Conservation (phyloP, 2,888 invertebrate species). For the Drosophila mettleri region DNA sequence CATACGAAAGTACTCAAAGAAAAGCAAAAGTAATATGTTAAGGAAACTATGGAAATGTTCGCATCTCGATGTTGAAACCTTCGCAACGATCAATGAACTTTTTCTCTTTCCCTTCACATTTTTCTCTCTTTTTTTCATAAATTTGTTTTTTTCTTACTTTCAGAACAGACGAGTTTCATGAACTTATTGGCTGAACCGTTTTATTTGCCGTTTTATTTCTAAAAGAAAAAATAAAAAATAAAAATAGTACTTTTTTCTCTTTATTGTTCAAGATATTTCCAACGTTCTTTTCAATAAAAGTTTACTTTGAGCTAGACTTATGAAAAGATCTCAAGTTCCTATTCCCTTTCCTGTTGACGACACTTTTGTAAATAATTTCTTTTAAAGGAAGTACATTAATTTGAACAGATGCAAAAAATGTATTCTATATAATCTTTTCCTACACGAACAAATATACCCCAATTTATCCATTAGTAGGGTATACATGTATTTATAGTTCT, state of each 20-base stretch:
- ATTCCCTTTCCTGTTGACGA: neutral
- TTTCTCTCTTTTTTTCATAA: neutral
- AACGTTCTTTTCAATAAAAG: neutral
- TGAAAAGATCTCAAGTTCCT: neutral
- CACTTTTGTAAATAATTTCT: neutral
- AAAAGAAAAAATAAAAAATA: neutral
- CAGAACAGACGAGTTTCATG: constrained; percentile 50
- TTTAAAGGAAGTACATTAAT: too few species aligned
- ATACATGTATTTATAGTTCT: neutral
- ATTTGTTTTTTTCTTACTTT: constrained; percentile 10
- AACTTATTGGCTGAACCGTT: constrained; percentile 44
- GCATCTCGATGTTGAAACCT: constrained; percentile 55
- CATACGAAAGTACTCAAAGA: constrained; percentile 12
- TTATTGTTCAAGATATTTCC: constrained; percentile 1
- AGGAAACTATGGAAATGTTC: constrained; percentile 45
- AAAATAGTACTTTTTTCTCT: constrained; percentile 20
- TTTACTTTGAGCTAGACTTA: neutral
- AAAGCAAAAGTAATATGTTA: constrained; percentile 20
- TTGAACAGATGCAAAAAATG: too few species aligned
- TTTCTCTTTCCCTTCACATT: neutral
- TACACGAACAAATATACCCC: neutral
- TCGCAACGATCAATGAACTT: constrained; percentile 67
- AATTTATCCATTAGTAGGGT: neutral
- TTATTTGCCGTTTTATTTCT: constrained; percentile 8
- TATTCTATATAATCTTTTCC: neutral